Conservation (phyloP, 2,888 invertebrate genomes). For the Tholera decimalis region DNA sequence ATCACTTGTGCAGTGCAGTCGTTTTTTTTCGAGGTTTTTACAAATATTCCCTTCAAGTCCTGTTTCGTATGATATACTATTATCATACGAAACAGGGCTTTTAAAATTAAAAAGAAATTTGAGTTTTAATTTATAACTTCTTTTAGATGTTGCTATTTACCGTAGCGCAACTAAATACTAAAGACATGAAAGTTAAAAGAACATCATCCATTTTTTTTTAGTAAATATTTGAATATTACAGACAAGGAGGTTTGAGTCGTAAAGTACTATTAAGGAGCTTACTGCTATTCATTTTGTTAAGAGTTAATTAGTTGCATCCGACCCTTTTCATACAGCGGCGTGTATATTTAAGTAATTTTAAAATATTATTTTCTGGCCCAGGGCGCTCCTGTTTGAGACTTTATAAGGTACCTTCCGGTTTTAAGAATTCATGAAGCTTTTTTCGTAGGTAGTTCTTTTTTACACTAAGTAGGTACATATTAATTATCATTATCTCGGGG, state of each 20-base stretch:
- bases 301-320: constrained; percentile 56
- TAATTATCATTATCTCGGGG: background rate
- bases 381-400: constrained; percentile 13
- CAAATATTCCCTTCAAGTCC: too few relatives aligned
- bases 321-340: constrained; percentile 42
- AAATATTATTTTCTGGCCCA: constrained; percentile 15
- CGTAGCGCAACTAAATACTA: background rate
- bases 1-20: too few relatives aligned
- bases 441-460: background rate
- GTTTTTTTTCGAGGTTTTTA: too few relatives aligned
- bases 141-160: too few relatives aligned
- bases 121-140: too few relatives aligned
- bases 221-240: constrained; percentile 26
- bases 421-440: constrained; percentile 34
- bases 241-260: constrained; percentile 33
- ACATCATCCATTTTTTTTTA: constrained; percentile 14
- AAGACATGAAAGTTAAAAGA: background rate
- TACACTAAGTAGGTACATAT: background rate
- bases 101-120: too few relatives aligned
- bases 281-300: constrained; percentile 51
- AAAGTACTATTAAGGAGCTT: constrained; percentile 54
- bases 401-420: constrained; percentile 1
- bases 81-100: too few relatives aligned
- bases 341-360: constrained; percentile 28
- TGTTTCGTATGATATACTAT: too few relatives aligned